Conservation (phyloP, 2,113 vertebrate species). For the Megaptera novaeangliae region DNA sequence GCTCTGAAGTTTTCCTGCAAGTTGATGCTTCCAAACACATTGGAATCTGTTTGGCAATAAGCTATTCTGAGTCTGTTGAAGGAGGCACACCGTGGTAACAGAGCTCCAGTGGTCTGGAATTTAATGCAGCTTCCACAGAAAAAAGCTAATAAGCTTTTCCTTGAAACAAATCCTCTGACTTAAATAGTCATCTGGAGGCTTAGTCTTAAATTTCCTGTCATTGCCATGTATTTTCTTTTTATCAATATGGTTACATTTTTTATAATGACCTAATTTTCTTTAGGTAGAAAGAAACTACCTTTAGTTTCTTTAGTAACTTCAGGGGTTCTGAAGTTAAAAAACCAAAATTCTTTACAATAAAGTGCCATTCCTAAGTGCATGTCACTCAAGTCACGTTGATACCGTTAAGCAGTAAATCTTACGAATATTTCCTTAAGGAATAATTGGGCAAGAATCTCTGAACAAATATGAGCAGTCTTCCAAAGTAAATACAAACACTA, state of each 20-base stretch:
- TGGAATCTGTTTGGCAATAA: not conserved
- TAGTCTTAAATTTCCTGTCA: not conserved
- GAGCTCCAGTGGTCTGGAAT: not conserved
- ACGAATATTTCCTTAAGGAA: not conserved
- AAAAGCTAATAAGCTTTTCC: not conserved
- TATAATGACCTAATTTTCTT: not conserved
- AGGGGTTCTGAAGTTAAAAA: not conserved
- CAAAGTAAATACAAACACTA: constrained; percentile 12
- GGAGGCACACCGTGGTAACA: not conserved
- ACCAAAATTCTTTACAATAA: not conserved
- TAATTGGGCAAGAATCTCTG: not conserved
- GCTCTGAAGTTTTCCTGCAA: not conserved
- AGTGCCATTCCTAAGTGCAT: not conserved
- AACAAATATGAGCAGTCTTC: not conserved
- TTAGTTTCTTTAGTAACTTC: no score
- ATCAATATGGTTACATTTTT: not conserved
- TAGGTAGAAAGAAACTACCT: not conserved
- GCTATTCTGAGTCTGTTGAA: not conserved
- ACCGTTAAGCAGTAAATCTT: not conserved
- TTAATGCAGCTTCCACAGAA: not conserved
- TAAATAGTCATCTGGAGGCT: not conserved
- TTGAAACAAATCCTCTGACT: not conserved
- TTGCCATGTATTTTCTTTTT: not conserved
- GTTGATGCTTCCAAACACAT: not conserved
- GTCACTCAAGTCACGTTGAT: not conserved